phyloP scores from a whole-genome alignment of 2,113 vertebrate species.

The Indri indri region DNA sequence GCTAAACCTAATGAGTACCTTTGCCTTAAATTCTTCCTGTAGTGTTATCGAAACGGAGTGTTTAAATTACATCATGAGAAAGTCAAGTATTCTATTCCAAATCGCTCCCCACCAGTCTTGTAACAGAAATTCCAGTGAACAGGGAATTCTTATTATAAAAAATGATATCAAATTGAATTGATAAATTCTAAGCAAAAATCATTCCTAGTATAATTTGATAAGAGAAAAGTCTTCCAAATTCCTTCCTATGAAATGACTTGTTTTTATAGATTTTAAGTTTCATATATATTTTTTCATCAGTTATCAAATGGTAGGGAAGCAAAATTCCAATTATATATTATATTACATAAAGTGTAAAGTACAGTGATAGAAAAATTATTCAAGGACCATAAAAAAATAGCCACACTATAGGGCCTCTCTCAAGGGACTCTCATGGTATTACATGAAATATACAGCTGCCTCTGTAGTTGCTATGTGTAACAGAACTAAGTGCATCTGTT shows the following conservation, averaged over 20 bases:
- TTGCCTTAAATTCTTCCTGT: background rate
- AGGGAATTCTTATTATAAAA: background rate
- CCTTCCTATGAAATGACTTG: background rate
- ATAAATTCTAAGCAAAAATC: conserved; percentile 26
- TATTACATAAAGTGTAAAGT: background rate
- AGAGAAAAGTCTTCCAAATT: background rate
- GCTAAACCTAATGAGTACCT: background rate
- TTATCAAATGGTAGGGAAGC: background rate
- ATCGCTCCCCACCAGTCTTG: background rate
- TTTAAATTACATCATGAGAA: background rate
- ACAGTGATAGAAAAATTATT: background rate
- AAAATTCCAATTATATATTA: background rate
- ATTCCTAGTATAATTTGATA: background rate
- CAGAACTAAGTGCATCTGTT: background rate
- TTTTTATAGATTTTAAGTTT: background rate
- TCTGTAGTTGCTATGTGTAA: background rate
- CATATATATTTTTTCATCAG: background rate
- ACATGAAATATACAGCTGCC: background rate
- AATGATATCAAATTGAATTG: background rate
- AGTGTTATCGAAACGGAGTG: background rate
- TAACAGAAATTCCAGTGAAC: background rate
- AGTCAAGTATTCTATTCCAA: background rate
- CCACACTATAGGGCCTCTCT: background rate
- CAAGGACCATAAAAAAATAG: background rate
- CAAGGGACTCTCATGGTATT: background rate